A percentile compares a stretch with the other conserved stretches of the same genome.
Evolutionary conservation across 2,888 invertebrate species (phyloP).

Genomic region (Beris morrisii): DNA sequence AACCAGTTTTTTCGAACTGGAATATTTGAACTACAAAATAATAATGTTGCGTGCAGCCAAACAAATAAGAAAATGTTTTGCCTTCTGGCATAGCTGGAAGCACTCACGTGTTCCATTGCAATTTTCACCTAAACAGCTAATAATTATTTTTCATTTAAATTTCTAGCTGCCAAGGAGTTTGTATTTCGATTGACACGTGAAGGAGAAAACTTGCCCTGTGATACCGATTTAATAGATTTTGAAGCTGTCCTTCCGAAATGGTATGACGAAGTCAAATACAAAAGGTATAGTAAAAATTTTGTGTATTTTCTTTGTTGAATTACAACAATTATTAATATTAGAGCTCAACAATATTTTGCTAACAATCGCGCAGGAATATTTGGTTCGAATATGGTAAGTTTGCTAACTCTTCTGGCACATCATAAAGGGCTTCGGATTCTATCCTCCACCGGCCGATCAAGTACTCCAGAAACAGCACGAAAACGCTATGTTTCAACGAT

Average conservation of each 20-base stretch:
- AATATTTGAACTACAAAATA: no score
- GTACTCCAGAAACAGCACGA: constrained; percentile 64
- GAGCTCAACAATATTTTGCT: constrained; percentile 70
- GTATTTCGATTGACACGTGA: constrained; percentile 19
- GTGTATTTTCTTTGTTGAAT: no score
- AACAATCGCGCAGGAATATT: constrained; percentile 67
- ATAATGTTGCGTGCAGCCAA: no score
- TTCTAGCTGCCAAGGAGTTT: constrained; percentile 32
- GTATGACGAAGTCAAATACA: constrained; percentile 39
- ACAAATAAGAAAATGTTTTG: no score
- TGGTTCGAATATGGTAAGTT: constrained; percentile 69
- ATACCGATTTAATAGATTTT: constrained; percentile 26
- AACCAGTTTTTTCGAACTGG: no score
- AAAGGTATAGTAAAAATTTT: constrained; percentile 35
- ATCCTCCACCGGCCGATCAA: constrained; percentile 66
- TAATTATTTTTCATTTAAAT: no score
- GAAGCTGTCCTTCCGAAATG: constrained; percentile 34
- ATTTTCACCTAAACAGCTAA: no score
- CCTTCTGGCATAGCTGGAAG: no score
- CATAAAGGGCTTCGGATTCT: constrained; percentile 69
- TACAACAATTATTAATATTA: constrained; percentile 47
- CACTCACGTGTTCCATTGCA: no score
- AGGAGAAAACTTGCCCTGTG: constrained; percentile 28
- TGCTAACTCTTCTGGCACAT: constrained; percentile 69
- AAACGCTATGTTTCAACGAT: constrained; percentile 73